phyloP scores from a whole-genome alignment of 2,888 invertebrate genomes.

The Polia nebulosa region DNA sequence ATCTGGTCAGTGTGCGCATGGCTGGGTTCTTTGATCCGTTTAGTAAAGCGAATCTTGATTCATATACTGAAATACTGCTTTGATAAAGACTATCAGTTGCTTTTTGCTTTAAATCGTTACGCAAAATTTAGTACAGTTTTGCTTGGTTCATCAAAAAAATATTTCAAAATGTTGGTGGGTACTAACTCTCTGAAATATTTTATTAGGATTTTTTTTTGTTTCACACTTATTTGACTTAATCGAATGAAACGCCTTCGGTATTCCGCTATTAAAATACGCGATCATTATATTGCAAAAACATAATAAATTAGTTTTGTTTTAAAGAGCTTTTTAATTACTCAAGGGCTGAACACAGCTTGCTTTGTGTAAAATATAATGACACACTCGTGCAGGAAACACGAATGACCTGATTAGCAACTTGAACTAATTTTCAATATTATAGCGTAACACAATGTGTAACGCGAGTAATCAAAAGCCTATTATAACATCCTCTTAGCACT shows the following conservation, averaged over 20 bases:
- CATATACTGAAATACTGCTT: conserved; percentile 43
- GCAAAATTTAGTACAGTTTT: conserved; percentile 1
- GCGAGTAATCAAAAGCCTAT: conserved; percentile 23
- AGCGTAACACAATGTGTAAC: conserved; percentile 14
- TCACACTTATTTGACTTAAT: not conserved
- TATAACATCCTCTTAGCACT: conserved; percentile 10
- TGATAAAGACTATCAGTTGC: conserved; percentile 3
- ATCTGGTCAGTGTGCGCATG: conserved; percentile 49
- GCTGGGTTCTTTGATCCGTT: conserved; percentile 49
- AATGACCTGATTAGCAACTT: conserved; percentile 51
- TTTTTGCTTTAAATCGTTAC: conserved; percentile 17
- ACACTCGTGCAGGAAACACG: conserved; percentile 37
- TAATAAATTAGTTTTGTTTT: not conserved
- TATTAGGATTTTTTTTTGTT: not conserved
- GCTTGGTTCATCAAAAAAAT: not conserved
- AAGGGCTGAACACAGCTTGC: conserved; percentile 1
- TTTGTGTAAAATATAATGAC: conserved; percentile 36
- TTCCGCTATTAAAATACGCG: not conserved
- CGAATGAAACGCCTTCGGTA: accelerated
- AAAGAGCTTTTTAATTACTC: not conserved
- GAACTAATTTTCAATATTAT: conserved; percentile 45
- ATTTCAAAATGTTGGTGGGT: too few species aligned
- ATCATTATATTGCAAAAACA: not conserved
- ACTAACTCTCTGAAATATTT: too few species aligned
- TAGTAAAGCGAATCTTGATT: conserved; percentile 36